phyloP scores from a whole-genome alignment of 2,888 invertebrate genomes.

The Pocota personata region DNA sequence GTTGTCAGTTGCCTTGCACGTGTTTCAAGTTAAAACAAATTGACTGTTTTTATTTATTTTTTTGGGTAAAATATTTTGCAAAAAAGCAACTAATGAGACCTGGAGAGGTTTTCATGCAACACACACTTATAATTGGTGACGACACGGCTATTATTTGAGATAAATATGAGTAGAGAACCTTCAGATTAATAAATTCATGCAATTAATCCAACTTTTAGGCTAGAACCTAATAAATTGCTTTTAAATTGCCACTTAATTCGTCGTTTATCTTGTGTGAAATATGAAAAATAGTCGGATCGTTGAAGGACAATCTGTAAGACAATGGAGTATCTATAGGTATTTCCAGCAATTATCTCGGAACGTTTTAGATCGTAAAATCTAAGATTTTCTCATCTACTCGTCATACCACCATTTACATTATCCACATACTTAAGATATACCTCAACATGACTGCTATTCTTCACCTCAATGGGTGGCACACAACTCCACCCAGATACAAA shows the following conservation, averaged over 20 bases:
- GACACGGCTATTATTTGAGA: neutral
- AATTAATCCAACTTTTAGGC: neutral
- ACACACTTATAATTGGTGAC: neutral
- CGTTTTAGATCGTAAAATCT: neutral
- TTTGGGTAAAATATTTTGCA: too few relatives aligned
- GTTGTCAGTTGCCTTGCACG: constrained; percentile 6
- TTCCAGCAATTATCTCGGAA: neutral
- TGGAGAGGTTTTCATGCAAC: neutral
- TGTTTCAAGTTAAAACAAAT: constrained; percentile 15
- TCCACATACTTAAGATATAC: constrained; percentile 41
- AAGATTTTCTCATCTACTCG: neutral
- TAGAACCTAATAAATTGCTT: neutral
- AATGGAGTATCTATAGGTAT: neutral
- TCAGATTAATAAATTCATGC: neutral
- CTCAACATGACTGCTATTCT: constrained; percentile 42
- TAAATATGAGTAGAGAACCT: neutral
- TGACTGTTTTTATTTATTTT: neutral
- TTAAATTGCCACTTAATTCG: constrained; percentile 3
- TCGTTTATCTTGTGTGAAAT: neutral
- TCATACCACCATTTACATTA: neutral
- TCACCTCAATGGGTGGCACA: constrained; percentile 63
- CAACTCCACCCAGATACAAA: constrained; percentile 32
- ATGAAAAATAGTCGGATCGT: neutral
- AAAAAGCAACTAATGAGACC: neutral
- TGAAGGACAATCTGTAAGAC: neutral